Percentiles rank a stretch among this genome's conserved stretches.
These are phyloP conservation scores for Urocolius indicus DNA, from an alignment of 2,113 vertebrate genomes.

Conservation along the genomic window DNA sequence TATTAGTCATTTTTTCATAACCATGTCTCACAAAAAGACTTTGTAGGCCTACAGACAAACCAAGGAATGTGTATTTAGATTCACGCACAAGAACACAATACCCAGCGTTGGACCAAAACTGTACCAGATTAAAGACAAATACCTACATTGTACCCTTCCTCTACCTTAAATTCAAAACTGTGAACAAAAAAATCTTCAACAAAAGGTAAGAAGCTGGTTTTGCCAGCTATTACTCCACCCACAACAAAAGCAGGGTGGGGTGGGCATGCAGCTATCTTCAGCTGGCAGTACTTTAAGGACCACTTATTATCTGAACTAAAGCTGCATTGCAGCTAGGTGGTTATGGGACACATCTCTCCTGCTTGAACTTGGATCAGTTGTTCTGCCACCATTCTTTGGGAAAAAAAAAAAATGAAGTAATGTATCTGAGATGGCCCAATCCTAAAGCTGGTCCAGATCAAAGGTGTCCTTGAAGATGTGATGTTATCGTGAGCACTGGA, in stretches of 20 bases:
- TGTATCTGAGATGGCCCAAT: neutral
- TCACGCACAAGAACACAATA: neutral
- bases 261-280: conserved; percentile 20
- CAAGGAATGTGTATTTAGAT: neutral
- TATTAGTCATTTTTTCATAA: neutral
- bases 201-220: conserved; percentile 44
- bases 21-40: neutral
- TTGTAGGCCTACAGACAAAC: neutral
- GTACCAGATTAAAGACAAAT: neutral
- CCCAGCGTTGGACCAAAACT: neutral
- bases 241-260: conserved; percentile 28
- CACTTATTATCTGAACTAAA: neutral
- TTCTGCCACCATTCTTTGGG: neutral
- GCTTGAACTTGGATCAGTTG: neutral
- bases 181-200: conserved; percentile 32
- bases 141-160: neutral
- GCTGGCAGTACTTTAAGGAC: neutral
- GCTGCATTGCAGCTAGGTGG: neutral
- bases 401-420: neutral
- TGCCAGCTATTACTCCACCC: conserved; percentile 10
- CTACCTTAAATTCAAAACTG: neutral
- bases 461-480: neutral
- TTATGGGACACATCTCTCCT: neutral
- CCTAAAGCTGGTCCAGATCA: neutral
- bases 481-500: accelerated